Evolutionary conservation across 1,140 invertebrate genomes (phyloP).

Genomic region (Octopus bimaculoides): DNA sequence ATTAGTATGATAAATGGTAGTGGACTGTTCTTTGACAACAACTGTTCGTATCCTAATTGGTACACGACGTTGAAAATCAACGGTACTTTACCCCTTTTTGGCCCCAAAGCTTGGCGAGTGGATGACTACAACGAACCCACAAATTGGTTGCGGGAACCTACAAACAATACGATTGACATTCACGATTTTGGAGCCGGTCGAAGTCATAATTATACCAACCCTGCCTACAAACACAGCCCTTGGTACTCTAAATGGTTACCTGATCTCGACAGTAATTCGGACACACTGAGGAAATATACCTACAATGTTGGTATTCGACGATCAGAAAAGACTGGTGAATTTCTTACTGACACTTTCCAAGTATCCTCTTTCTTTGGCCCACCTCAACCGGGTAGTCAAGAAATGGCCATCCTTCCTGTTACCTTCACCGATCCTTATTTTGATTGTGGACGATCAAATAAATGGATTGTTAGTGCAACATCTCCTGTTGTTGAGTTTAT

Average conservation of each 20-base stretch:
- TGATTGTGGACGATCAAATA: slow-evolving; percentile 92
- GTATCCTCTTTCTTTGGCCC: slow-evolving; percentile 55
- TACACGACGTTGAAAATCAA: slow-evolving; percentile 89
- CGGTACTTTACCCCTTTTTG: slow-evolving; percentile 92
- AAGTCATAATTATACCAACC: slow-evolving; percentile 84
- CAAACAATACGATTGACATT: slow-evolving; percentile 54
- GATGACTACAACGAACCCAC: slow-evolving; percentile 58
- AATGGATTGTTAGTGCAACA: slow-evolving; percentile 91
- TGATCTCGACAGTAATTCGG: slow-evolving; percentile 72
- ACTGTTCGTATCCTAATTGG: slow-evolving; percentile 90
- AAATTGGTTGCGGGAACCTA: slow-evolving; percentile 57
- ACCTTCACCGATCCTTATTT: slow-evolving; percentile 94
- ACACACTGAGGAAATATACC: slow-evolving; percentile 83
- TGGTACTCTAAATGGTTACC: slow-evolving; percentile 80
- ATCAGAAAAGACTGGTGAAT: slow-evolving; percentile 81
- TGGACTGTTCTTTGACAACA: slow-evolving; percentile 90
- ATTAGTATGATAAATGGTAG: slow-evolving; percentile 84
- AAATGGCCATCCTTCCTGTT: slow-evolving; percentile 71
- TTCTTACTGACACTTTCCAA: slow-evolving; percentile 37
- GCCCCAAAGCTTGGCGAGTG: slow-evolving; percentile 76
- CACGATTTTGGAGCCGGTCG: slow-evolving; percentile 57
- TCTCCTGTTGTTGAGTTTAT: slow-evolving; percentile 94
- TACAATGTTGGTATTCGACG: slow-evolving; percentile 74
- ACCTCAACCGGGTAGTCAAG: slow-evolving; percentile 50
- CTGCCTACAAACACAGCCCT: slow-evolving; percentile 88